Evolutionary conservation across 2,797 vertebrate genomes (phyloP).

Genomic region (Lacerta viridis): DNA sequence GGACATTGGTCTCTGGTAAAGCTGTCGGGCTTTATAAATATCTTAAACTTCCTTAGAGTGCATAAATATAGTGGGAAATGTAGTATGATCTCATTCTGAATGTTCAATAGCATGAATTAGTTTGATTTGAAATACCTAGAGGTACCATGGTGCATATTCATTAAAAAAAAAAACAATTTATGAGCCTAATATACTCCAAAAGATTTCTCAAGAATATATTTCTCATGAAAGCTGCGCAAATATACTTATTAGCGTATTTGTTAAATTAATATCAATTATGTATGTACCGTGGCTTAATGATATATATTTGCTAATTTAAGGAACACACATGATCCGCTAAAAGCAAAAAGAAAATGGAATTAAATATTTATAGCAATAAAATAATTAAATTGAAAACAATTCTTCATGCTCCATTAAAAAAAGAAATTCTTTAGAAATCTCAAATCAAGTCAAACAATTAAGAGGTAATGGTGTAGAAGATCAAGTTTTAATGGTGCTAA

Average conservation of each 20-base stretch:
- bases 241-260: slow-evolving; percentile 44
- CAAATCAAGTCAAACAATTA: slow-evolving; percentile 37
- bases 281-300: slow-evolving; percentile 49
- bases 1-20: not conserved
- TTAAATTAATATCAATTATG: slow-evolving; percentile 54
- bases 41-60: not conserved
- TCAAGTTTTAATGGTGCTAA: slow-evolving; percentile 12
- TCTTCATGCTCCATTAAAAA: slow-evolving; percentile 22
- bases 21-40: not conserved
- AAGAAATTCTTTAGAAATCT: not conserved
- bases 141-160: not conserved
- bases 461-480: slow-evolving; percentile 17
- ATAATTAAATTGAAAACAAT: slow-evolving; percentile 64
- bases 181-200: slow-evolving; percentile 36
- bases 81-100: not conserved
- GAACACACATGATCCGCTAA: slow-evolving; percentile 46
- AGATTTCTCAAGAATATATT: slow-evolving; percentile 31
- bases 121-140: slow-evolving; percentile 21
- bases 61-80: not conserved
- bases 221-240: slow-evolving; percentile 50
- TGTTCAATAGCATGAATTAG: not conserved
- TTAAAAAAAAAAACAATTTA: slow-evolving; percentile 48
- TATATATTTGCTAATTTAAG: slow-evolving; percentile 60
- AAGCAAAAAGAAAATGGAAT: slow-evolving; percentile 55
- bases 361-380: slow-evolving; percentile 68